Evolutionary conservation across 1,140 invertebrate species (phyloP).

Genomic region (Neotoxoptera formosana): DNA sequence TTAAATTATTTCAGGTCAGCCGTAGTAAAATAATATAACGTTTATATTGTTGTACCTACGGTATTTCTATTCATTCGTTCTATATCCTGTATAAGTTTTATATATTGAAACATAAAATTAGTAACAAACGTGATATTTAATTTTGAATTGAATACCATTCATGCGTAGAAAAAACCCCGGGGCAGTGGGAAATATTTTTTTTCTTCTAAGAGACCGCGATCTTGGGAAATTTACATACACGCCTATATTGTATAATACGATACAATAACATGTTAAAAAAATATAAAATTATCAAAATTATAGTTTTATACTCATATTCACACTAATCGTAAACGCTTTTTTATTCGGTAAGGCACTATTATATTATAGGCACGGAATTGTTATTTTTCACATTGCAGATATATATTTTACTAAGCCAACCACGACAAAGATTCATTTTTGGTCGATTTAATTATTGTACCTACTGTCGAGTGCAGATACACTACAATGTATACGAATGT

Average conservation of each 20-base stretch:
- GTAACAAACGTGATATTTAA: conserved; percentile 47
- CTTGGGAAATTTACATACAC: conserved; percentile 41
- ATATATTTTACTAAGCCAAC: neutral
- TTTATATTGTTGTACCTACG: neutral
- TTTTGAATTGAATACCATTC: conserved; percentile 44
- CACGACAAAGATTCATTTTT: neutral
- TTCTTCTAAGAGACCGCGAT: neutral
- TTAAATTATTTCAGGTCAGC: conserved; percentile 31
- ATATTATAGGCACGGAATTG: neutral
- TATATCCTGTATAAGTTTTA: conserved; percentile 1
- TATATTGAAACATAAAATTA: conserved; percentile 40
- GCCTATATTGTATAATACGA: neutral
- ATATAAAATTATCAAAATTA: conserved; percentile 26
- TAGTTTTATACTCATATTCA: conserved; percentile 25
- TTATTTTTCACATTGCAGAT: neutral
- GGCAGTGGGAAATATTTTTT: conserved; percentile 27
- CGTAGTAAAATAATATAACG: neutral
- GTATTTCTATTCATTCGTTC: conserved; percentile 18
- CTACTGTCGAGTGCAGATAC: neutral
- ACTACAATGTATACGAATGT: neutral
- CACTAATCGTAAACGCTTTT: neutral
- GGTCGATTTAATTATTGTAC: too few species aligned
- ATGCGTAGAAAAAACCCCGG: conserved; percentile 23
- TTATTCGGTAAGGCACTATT: neutral
- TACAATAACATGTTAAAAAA: neutral